Base-by-base conservation (phyloP, 2,797 vertebrate species). In the Neosalanx taihuensis region DNA sequence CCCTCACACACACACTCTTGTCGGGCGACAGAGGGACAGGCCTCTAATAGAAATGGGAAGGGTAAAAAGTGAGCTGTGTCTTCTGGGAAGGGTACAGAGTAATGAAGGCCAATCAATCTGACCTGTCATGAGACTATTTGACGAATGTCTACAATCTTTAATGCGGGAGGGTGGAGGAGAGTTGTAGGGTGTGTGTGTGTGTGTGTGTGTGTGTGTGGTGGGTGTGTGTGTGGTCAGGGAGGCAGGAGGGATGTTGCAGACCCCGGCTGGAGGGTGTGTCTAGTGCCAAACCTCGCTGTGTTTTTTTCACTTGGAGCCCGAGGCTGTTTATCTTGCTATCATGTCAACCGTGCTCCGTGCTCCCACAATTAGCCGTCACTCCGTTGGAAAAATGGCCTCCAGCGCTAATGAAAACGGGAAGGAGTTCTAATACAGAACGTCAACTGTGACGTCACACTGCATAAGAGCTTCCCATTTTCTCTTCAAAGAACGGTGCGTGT, bases 351-450 rank as follows among this genome's bases (percentile, higher is more conserved):
- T 10, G 35, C 33, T 10, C 23, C 51, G 12, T 58, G 31, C 33
- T 35, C 64, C 31, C 72, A 46, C 26, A 74, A 78, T 72, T 56
- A 71, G 61, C 67, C 58, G 67, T 70, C 70, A 69, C 29, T 71
- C 69, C 49, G 53, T 29, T 15, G 37, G 12, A 30, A 69, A 74
- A 78, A 58, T 7, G 30, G 53, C 64, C 63, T 71, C 29, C 9
- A 58, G 64, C 41, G 31, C 33, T 74, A 71, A 78, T 71, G 59
- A 74, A 69, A 63, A 72, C n/a, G 51, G 26, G 37, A 71, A 74
- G 51, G 66, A 56, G 30, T 61, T 78, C 69, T 60, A 72, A 69
- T 56, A 7, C 18, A 3, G 10, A n/a, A 56, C 15, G 51, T 17
- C 15, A 56, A n/a, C 15, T 56, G 51, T 56, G 18, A 65, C 37